These are phyloP conservation scores for Clarias gariepinus DNA, from an alignment of 2,113 vertebrate species.

Conservation along the genomic window DNA sequence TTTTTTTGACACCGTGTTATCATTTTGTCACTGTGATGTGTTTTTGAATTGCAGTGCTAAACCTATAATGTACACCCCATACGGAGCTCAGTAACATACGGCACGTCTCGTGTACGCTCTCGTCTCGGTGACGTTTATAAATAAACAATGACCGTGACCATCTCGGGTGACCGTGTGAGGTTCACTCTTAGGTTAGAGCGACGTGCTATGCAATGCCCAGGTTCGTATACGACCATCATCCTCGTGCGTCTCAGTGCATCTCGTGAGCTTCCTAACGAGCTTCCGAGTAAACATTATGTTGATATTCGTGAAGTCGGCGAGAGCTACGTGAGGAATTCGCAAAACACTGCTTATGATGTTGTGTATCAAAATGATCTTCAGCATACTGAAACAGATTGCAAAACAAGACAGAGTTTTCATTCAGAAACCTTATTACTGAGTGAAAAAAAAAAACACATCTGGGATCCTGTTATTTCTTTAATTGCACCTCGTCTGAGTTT, in stretches of 20 bases:
- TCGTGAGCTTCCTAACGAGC: neutral
- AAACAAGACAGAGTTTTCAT: neutral
- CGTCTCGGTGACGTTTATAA: slow-evolving; percentile 20
- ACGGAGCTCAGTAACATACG: neutral
- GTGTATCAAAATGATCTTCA: neutral
- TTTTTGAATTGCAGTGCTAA: neutral
- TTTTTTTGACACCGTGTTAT: neutral
- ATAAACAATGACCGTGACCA: slow-evolving; percentile 32
- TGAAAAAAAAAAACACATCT: neutral
- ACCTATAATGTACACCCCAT: neutral
- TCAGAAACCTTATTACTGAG: neutral
- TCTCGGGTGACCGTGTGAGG: slow-evolving; percentile 38
- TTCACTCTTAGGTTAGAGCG: slow-evolving; percentile 40
- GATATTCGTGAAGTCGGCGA: neutral
- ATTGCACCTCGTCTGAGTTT: neutral
- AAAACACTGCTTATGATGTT: neutral
- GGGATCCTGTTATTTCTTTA: neutral
- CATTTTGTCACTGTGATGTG: neutral
- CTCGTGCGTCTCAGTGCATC: neutral
- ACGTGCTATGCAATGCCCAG: neutral
- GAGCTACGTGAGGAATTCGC: neutral
- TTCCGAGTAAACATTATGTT: too few species aligned
- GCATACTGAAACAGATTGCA: neutral
- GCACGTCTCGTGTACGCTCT: too few species aligned
- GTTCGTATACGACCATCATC: neutral